A percentile compares a stretch with the other conserved stretches of the same genome.
phyloP scores from a whole-genome alignment of 2,888 invertebrate species.

The Polydrusus cervinus region DNA sequence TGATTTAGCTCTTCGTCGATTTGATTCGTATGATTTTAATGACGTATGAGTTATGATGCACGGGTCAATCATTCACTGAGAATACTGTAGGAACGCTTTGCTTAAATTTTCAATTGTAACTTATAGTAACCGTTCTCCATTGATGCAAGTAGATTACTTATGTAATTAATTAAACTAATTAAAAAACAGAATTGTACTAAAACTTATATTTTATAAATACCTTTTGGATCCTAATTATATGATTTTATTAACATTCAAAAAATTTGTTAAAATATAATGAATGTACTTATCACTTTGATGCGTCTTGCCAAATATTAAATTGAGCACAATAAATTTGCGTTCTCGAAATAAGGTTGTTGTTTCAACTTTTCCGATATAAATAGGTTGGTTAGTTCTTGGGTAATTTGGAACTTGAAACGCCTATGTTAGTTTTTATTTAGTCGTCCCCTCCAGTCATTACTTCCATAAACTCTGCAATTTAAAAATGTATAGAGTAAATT shows the following conservation, averaged over 20 bases:
- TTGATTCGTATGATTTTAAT: no score
- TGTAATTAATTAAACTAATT: no score
- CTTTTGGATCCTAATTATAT: background rate
- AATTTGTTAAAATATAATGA: background rate
- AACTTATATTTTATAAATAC: no score
- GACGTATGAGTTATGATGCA: no score
- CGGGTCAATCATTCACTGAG: no score
- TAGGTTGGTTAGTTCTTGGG: background rate
- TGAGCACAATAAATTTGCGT: background rate
- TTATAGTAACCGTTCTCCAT: no score
- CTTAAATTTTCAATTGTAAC: no score
- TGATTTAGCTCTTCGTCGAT: no score
- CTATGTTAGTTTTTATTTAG: constrained; percentile 68
- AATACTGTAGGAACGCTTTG: no score
- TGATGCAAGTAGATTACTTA: no score
- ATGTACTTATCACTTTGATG: background rate
- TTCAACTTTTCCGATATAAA: background rate
- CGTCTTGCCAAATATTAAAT: background rate
- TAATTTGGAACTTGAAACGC: background rate
- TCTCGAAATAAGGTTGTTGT: background rate
- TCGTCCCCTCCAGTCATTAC: constrained; percentile 89
- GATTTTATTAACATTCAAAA: background rate
- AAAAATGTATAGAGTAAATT: background rate
- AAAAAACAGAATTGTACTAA: no score
- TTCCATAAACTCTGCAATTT: constrained; percentile 85